These are phyloP conservation scores for Crocuta crocuta DNA, from an alignment of 2,113 vertebrate species.

Conservation along the genomic window DNA sequence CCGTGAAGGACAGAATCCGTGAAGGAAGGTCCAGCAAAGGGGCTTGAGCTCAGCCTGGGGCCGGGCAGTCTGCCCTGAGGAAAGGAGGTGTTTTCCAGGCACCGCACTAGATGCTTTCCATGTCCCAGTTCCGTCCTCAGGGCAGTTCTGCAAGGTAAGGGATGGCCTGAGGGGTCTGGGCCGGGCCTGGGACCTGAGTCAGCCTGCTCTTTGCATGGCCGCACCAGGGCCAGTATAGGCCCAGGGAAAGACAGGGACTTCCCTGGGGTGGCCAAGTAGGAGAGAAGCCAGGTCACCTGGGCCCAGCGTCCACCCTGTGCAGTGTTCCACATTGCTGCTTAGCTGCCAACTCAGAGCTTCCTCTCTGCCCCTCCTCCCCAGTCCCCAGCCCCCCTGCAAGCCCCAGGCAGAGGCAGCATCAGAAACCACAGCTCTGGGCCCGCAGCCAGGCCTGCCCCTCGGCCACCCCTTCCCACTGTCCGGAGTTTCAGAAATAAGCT, in stretches of 20 bases:
- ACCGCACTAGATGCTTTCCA: background rate
- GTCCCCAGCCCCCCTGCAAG: background rate
- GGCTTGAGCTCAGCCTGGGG: background rate
- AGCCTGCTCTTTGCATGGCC: background rate
- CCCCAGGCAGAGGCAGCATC: background rate
- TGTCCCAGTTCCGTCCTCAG: rapidly evolving
- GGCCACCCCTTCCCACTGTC: background rate
- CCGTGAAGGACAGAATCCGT: rapidly evolving
- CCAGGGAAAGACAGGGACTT: background rate
- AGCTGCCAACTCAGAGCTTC: background rate
- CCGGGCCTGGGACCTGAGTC: rapidly evolving
- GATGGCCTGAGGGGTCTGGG: background rate
- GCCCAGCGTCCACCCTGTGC: background rate
- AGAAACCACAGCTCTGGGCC: slow-evolving; percentile 60
- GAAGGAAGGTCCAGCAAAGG: background rate
- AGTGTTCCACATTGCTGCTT: background rate
- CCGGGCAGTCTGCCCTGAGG: rapidly evolving
- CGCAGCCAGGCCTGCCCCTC: slow-evolving; percentile 22
- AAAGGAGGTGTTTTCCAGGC: background rate
- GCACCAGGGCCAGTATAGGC: background rate
- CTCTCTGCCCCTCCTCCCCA: background rate
- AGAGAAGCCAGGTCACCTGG: background rate
- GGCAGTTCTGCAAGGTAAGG: background rate
- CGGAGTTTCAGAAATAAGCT: background rate
- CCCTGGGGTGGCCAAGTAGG: background rate